These are phyloP conservation scores for Leucosticte australis DNA, from an alignment of 2,113 vertebrate genomes.

Conservation along the genomic window DNA sequence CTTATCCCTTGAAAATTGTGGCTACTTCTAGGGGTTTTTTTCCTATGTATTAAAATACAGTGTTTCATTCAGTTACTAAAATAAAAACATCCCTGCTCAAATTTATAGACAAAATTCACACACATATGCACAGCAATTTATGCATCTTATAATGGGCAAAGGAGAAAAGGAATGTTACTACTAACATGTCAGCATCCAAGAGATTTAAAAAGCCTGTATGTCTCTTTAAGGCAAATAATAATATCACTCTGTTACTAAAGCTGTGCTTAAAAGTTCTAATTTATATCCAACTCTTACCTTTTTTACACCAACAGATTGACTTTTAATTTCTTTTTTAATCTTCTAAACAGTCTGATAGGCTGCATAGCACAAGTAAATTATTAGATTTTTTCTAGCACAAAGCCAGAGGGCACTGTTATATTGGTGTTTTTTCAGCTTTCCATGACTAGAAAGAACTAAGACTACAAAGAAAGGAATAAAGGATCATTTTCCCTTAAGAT, in stretches of 20 bases:
- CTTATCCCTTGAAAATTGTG: background rate
- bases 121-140: background rate
- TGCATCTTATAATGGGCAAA: background rate
- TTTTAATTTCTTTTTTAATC: background rate
- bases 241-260: background rate
- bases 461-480: background rate
- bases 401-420: conserved; percentile 51
- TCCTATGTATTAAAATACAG: background rate
- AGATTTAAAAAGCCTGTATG: background rate
- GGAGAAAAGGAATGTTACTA: background rate
- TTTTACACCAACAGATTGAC: background rate
- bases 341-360: background rate
- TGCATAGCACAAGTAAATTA: background rate
- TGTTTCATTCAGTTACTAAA: background rate
- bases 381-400: background rate
- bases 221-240: background rate
- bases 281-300: background rate
- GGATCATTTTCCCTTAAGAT: background rate
- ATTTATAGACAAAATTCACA: background rate
- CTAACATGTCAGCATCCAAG: background rate
- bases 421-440: background rate
- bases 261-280: background rate
- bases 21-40: background rate
- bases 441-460: background rate
- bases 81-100: background rate